phyloP scores from a whole-genome alignment of 1,140 invertebrate species.

The Helicoverpa armigera region DNA sequence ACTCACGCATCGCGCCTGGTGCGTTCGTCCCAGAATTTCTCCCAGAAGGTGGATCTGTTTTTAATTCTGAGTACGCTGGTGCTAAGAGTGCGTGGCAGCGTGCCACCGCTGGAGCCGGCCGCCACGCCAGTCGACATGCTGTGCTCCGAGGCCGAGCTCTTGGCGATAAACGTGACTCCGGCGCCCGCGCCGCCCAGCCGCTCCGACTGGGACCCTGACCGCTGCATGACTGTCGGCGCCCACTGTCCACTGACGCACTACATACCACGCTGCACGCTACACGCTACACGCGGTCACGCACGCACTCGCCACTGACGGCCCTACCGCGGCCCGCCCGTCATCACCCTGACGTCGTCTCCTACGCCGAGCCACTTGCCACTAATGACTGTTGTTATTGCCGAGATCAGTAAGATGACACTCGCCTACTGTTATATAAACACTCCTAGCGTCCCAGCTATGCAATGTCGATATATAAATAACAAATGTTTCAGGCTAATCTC shows the following conservation, averaged over 20 bases:
- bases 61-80: conserved; percentile 92
- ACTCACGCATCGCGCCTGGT: conserved; percentile 90
- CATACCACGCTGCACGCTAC: conserved; percentile 62
- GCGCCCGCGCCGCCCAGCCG: conserved; percentile 68
- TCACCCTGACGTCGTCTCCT: conserved; percentile 55
- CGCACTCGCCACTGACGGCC: conserved; percentile 65
- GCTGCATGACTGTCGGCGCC: conserved; percentile 81
- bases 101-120: conserved; percentile 74
- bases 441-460: conserved; percentile 18
- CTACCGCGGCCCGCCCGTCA: conserved; percentile 62
- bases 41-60: conserved; percentile 92
- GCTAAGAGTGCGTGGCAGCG: conserved; percentile 91
- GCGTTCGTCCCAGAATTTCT: conserved; percentile 92
- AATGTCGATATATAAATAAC: conserved; percentile 51
- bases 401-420: conserved; percentile 44
- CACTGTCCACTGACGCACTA: conserved; percentile 58
- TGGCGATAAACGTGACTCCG: conserved; percentile 78
- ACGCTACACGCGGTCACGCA: conserved; percentile 55
- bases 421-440: conserved; percentile 52
- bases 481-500: conserved; percentile 50
- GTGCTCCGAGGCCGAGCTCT: conserved; percentile 85
- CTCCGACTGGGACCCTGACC: conserved; percentile 86
- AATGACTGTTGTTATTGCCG: conserved; percentile 31
- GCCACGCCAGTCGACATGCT: conserved; percentile 86
- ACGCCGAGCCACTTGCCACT: conserved; percentile 48